Evolutionary conservation across 2,888 invertebrate genomes (phyloP).

Genomic region (Tenthredo mesomela): DNA sequence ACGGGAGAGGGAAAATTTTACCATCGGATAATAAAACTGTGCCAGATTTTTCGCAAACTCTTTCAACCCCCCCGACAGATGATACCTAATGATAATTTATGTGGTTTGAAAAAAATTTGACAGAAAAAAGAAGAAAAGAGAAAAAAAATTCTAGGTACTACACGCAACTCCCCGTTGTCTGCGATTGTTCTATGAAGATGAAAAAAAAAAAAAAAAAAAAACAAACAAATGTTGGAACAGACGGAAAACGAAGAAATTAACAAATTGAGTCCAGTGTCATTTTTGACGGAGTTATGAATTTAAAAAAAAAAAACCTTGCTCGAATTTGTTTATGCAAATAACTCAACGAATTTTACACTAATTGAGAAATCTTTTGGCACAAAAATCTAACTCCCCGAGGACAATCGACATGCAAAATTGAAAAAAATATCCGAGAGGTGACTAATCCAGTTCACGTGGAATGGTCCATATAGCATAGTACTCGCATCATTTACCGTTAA

Average conservation of each 20-base stretch:
- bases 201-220: no score
- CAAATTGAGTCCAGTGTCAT: no score
- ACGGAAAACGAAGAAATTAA: no score
- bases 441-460: no score
- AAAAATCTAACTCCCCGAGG: no score
- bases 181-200: neutral
- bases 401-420: no score
- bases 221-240: neutral
- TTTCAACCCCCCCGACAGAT: neutral
- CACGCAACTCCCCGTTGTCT: neutral
- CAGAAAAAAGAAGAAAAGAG: neutral
- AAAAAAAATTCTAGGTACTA: neutral
- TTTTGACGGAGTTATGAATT: no score
- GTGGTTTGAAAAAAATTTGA: neutral
- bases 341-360: no score
- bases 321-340: no score
- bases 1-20: neutral
- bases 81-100: neutral
- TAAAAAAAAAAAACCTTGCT: no score
- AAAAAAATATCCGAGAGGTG: no score
- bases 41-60: slow-evolving; percentile 1
- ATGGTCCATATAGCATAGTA: neutral
- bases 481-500: slow-evolving; percentile 26
- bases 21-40: slow-evolving; percentile 29
- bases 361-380: no score